These are phyloP conservation scores for Ricordea florida DNA, from an alignment of 92 coral and sea anemone species.

Conservation along the genomic window DNA sequence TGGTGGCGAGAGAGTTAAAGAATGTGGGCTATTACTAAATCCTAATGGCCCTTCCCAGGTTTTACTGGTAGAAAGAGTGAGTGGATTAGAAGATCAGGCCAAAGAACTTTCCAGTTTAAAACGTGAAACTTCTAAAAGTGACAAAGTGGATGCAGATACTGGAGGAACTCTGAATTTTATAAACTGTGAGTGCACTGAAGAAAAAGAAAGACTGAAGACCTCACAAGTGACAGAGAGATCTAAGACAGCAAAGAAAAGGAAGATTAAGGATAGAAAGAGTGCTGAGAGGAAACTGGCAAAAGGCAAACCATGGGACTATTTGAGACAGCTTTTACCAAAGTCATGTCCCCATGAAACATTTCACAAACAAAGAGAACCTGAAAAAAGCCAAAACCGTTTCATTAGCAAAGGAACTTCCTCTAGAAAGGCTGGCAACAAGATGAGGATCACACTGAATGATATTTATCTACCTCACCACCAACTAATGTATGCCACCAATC, in stretches of 20 bases:
- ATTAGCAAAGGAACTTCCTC: neutral
- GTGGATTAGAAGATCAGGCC: no score
- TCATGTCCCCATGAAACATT: neutral
- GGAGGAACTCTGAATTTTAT: no score
- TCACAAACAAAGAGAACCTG: neutral
- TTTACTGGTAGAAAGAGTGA: no score
- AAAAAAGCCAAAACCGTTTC: neutral
- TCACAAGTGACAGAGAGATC: neutral
- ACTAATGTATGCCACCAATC: conserved; percentile 14
- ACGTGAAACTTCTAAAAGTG: no score
- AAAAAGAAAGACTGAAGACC: neutral
- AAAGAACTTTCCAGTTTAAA: no score
- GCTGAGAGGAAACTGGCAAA: neutral
- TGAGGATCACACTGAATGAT: conserved; percentile 5
- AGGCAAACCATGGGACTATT: conserved; percentile 4
- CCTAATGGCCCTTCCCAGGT: no score
- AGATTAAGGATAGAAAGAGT: neutral
- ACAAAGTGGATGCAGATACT: no score
- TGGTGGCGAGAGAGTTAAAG: no score
- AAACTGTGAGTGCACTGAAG: neutral
- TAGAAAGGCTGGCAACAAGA: neutral
- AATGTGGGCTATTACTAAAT: no score
- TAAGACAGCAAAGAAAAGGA: neutral
- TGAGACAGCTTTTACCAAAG: neutral
- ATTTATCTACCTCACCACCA: conserved; percentile 12